Evolutionary conservation across 2,113 vertebrate species (phyloP).

Genomic region (Microcebus ravelobensis): DNA sequence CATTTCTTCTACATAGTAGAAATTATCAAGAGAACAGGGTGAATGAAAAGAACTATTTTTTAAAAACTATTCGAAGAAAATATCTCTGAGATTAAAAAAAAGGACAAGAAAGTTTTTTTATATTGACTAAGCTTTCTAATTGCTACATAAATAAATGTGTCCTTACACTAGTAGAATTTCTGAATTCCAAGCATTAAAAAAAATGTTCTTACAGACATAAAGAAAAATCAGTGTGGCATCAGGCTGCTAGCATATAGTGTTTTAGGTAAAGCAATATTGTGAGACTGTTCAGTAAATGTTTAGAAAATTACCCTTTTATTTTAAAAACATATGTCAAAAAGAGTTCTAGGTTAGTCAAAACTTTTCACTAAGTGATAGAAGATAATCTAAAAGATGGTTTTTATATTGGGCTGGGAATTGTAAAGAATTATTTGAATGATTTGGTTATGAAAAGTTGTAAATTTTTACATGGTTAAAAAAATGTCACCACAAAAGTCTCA

Average conservation of each 20-base stretch:
- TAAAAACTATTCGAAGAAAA: neutral
- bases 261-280: neutral
- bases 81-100: neutral
- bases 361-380: neutral
- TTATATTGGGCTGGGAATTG: neutral
- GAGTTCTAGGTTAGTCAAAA: neutral
- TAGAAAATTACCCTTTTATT: neutral
- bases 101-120: neutral
- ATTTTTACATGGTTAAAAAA: neutral
- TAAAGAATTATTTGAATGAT: neutral
- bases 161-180: neutral
- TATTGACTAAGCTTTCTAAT: neutral
- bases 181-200: neutral
- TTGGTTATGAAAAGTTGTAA: neutral
- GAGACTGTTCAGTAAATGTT: neutral
- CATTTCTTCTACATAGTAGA: neutral
- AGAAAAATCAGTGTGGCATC: neutral
- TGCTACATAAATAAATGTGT: neutral
- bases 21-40: neutral
- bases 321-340: neutral
- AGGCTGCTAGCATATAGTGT: neutral
- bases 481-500: neutral
- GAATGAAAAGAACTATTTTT: neutral
- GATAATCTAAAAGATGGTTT: neutral
- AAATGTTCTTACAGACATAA: neutral